Conservation (phyloP, 2,113 vertebrate genomes). For the Spilogale gracilis region DNA sequence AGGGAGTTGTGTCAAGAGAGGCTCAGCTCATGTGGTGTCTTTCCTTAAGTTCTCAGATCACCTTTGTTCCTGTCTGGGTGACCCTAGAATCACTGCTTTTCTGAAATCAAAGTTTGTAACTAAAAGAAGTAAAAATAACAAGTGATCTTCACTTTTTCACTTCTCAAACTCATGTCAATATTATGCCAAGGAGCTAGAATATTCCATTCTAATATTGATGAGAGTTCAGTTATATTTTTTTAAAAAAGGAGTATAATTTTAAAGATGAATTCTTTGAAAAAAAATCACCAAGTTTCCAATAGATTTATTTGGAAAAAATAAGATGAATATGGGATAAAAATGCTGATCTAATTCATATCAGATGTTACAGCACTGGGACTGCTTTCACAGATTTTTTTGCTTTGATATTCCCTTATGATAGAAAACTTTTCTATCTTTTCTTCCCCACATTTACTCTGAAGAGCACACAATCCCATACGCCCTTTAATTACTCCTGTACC, state of each 20-base stretch:
- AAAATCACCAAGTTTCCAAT: not conserved
- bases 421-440: not conserved
- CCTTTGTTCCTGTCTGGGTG: not conserved
- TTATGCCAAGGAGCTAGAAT: not conserved
- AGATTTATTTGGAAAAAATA: not conserved
- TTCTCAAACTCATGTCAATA: not conserved
- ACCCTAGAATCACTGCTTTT: not conserved
- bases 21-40: not conserved
- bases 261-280: not conserved
- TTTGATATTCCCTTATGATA: not conserved
- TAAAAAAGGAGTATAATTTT: not conserved
- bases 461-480: not conserved
- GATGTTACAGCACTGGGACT: not conserved
- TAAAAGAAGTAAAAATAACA: slow-evolving; percentile 4
- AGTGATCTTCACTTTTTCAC: not conserved
- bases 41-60: not conserved
- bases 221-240: not conserved
- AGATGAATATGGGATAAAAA: not conserved
- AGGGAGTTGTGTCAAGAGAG: not conserved
- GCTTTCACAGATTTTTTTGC: not conserved
- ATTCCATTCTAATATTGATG: not conserved
- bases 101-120: slow-evolving; percentile 37
- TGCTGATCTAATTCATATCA: not conserved
- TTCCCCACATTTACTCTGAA: not conserved
- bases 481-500: not conserved